These are phyloP conservation scores for Ctenochaetus hawaiiensis DNA, from an alignment of 2,797 vertebrate species.

Conservation along the genomic window DNA sequence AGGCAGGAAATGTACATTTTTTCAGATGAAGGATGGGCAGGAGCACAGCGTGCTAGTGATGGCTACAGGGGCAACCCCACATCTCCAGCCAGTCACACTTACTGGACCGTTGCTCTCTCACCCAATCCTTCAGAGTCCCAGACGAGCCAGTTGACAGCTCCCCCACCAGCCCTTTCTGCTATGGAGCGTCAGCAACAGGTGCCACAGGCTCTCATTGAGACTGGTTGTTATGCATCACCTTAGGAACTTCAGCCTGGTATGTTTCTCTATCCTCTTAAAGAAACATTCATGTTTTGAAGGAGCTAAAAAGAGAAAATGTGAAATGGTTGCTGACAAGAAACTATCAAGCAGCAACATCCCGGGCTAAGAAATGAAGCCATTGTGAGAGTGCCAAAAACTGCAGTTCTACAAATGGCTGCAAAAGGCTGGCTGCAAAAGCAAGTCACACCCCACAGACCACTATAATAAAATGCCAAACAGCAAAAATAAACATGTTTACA, in stretches of 20 bases:
- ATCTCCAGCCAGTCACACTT: constrained; percentile 73
- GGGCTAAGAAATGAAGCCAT: too few species aligned
- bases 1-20: constrained; percentile 62
- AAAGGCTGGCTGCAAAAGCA: too few species aligned
- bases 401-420: too few species aligned
- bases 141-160: constrained; percentile 68
- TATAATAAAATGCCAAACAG: too few species aligned
- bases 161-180: constrained; percentile 38
- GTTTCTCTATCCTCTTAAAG: constrained; percentile 29
- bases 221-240: constrained; percentile 42
- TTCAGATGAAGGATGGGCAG: constrained; percentile 57
- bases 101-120: constrained; percentile 68
- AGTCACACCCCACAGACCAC: too few species aligned
- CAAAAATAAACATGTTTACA: too few species aligned
- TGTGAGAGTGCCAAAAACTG: too few species aligned
- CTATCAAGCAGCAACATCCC: neutral
- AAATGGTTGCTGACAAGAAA: constrained; percentile 32
- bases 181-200: constrained; percentile 68
- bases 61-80: constrained; percentile 52
- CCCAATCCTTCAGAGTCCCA: constrained; percentile 69
- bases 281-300: constrained; percentile 34
- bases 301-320: constrained; percentile 24
- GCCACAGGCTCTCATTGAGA: constrained; percentile 47
- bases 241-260: constrained; percentile 23
- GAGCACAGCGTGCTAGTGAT: constrained; percentile 43